These are phyloP conservation scores for Lepidochitona cinerea DNA, from an alignment of 2,888 invertebrate genomes.

Conservation along the genomic window DNA sequence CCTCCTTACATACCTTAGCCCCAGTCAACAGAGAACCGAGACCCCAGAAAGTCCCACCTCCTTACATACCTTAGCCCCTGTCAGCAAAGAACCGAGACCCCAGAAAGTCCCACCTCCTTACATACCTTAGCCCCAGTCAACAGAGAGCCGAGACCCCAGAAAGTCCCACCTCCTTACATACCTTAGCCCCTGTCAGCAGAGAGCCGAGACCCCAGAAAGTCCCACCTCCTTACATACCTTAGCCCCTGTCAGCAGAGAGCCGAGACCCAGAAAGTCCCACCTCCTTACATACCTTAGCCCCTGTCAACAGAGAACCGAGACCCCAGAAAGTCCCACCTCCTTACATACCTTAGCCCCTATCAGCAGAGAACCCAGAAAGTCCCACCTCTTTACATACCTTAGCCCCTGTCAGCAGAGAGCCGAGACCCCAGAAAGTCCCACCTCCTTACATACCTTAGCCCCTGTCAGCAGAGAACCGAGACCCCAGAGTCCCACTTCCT, in stretches of 20 bases:
- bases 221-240: slow-evolving; percentile 74
- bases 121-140: slow-evolving; percentile 72
- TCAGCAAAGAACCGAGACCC: slow-evolving; percentile 79
- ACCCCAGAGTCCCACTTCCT: slow-evolving; percentile 81
- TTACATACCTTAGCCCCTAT: slow-evolving; percentile 68
- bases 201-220: slow-evolving; percentile 82
- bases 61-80: slow-evolving; percentile 67
- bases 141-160: slow-evolving; percentile 80
- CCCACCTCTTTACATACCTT: slow-evolving; percentile 74
- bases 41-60: slow-evolving; percentile 82
- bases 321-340: slow-evolving; percentile 83
- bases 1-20: slow-evolving; percentile 72
- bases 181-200: slow-evolving; percentile 73
- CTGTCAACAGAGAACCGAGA: slow-evolving; percentile 78
- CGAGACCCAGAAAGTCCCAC: slow-evolving; percentile 81
- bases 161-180: slow-evolving; percentile 77
- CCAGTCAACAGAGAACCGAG: slow-evolving; percentile 78
- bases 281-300: slow-evolving; percentile 70
- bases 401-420: slow-evolving; percentile 76
- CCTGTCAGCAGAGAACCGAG: slow-evolving; percentile 78
- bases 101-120: slow-evolving; percentile 80
- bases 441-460: slow-evolving; percentile 72
- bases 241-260: slow-evolving; percentile 76
- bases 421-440: slow-evolving; percentile 81
- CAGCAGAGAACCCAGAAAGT: slow-evolving; percentile 80